phyloP scores from a whole-genome alignment of 1,140 invertebrate genomes.

The Drosophila persimilis region DNA sequence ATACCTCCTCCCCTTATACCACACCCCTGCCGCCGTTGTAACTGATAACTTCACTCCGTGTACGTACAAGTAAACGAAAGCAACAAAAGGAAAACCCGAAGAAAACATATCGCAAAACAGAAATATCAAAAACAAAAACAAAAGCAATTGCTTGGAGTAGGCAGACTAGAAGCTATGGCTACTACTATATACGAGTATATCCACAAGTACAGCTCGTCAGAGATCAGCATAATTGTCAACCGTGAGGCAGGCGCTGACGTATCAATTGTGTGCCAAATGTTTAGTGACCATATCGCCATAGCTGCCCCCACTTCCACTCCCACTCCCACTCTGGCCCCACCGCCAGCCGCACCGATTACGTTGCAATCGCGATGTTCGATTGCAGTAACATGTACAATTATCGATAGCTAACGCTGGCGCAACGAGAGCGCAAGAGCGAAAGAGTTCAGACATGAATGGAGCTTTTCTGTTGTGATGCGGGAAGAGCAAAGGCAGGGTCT shows the following conservation, averaged over 20 bases:
- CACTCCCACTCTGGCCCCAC: background rate
- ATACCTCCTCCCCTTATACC: too few relatives aligned
- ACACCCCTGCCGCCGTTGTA: slow-evolving; percentile 11
- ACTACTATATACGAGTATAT: background rate
- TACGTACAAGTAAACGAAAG: slow-evolving; percentile 31
- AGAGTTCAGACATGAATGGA: slow-evolving; percentile 42
- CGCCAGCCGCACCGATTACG: background rate
- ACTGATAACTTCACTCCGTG: slow-evolving; percentile 11
- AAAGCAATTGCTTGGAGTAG: slow-evolving; percentile 2
- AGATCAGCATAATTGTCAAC: slow-evolving; percentile 75
- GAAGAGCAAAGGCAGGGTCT: slow-evolving; percentile 16
- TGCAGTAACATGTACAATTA: slow-evolving; percentile 47
- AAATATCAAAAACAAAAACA: slow-evolving; percentile 14
- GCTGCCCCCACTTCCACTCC: slow-evolving; percentile 2
- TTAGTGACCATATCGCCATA: slow-evolving; percentile 77
- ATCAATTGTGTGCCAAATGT: slow-evolving; percentile 80
- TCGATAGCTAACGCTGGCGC: slow-evolving; percentile 32
- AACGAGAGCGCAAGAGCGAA: slow-evolving; percentile 12
- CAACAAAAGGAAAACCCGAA: background rate
- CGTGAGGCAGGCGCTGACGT: slow-evolving; percentile 54
- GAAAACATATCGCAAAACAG: slow-evolving; percentile 17
- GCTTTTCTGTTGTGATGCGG: slow-evolving; percentile 23
- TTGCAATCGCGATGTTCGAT: slow-evolving; percentile 41
- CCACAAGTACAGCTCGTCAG: slow-evolving; percentile 19
- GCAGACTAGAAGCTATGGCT: too few relatives aligned